Conservation (phyloP, 2,113 vertebrate genomes). For the Sminthopsis crassicaudata region DNA sequence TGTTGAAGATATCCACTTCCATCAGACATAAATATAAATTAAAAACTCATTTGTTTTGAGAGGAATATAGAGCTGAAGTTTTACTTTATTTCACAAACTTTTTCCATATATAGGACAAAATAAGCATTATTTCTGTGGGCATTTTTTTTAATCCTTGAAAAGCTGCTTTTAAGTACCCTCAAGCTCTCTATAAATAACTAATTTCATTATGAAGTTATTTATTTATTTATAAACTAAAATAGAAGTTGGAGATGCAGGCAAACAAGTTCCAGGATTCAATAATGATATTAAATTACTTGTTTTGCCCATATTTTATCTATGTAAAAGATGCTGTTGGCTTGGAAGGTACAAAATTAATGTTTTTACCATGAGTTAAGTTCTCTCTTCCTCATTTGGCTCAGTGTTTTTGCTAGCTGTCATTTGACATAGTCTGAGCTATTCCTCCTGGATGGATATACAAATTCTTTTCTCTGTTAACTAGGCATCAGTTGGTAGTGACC, state of each 20-base stretch:
- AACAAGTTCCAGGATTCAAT: background rate
- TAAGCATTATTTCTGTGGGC: background rate
- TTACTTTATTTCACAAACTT: background rate
- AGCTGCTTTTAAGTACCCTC: background rate
- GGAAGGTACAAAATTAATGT: too few relatives aligned
- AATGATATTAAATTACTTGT: background rate
- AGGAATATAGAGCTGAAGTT: background rate
- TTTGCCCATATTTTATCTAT: background rate
- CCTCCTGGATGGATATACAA: background rate
- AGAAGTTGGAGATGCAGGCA: background rate
- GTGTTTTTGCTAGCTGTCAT: background rate
- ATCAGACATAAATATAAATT: fast-evolving
- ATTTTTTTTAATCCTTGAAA: background rate
- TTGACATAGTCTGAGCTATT: background rate
- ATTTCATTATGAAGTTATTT: background rate
- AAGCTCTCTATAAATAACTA: too few relatives aligned
- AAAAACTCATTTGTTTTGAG: fast-evolving
- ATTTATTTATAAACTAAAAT: background rate
- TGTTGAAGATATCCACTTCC: too few relatives aligned
- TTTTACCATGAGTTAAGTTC: background rate
- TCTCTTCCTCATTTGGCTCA: background rate
- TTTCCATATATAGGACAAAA: too few relatives aligned
- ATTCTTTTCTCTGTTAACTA: conserved; percentile 67
- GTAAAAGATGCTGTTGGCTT: background rate
- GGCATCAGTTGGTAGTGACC: conserved; percentile 93